Conservation (phyloP, 1,140 invertebrate species). For the Drosophila pallidifrons region DNA sequence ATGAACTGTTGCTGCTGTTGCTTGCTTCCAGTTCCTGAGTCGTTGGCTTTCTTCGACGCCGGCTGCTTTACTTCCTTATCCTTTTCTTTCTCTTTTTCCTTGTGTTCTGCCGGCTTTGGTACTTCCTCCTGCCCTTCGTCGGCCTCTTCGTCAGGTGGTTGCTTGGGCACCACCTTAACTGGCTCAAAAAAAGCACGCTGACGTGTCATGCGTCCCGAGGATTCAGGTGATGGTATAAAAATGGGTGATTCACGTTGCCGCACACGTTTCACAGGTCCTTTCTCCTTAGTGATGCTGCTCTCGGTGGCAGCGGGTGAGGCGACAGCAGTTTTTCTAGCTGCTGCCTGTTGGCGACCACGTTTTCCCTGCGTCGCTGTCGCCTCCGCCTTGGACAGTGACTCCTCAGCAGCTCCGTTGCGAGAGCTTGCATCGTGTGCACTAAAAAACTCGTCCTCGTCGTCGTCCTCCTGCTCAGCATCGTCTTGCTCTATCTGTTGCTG, state of each 20-base stretch:
- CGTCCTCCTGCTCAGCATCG: constrained; percentile 48
- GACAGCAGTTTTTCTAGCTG: constrained; percentile 46
- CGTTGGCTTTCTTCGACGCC: constrained; percentile 1
- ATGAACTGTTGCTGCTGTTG: constrained; percentile 33
- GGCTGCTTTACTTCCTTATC: constrained; percentile 23
- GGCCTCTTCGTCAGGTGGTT: constrained; percentile 9
- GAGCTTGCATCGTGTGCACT: constrained; percentile 74
- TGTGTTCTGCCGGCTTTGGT: too few relatives aligned
- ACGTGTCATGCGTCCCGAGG: constrained; percentile 79
- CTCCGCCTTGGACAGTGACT: constrained; percentile 54
- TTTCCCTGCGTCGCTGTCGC: constrained; percentile 37
- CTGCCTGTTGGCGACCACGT: constrained; percentile 46
- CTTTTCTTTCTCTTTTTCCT: constrained; percentile 22
- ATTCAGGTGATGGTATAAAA: constrained; percentile 81
- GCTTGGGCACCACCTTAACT: constrained; percentile 73
- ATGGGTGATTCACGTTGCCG: constrained; percentile 80
- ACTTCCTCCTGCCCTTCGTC: constrained; percentile 37
- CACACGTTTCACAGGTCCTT: constrained; percentile 66
- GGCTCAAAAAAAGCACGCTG: constrained; percentile 83
- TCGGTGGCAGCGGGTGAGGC: constrained; percentile 29
- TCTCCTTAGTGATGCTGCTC: constrained; percentile 20
- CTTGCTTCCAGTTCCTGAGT: constrained; percentile 28
- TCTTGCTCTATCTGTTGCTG: constrained; percentile 12
- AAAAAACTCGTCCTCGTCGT: constrained; percentile 74
- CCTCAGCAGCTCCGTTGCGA: constrained; percentile 61